A percentile compares a stretch with the other conserved stretches of the same genome.
These are phyloP conservation scores for Pachyramphus minor DNA, from an alignment of 2,113 vertebrate species.

Conservation along the genomic window DNA sequence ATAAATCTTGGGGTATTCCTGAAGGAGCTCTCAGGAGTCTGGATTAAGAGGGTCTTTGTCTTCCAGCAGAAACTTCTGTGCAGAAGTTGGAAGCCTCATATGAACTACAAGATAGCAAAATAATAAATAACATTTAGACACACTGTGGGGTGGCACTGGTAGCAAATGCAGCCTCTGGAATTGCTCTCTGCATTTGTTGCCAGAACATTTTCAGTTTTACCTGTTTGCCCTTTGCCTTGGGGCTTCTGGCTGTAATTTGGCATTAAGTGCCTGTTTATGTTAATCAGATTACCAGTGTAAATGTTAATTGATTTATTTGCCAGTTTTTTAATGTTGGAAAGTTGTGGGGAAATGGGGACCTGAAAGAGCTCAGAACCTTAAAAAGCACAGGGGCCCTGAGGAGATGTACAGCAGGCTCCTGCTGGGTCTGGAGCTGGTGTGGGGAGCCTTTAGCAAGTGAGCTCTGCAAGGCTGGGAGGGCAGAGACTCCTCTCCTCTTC, in stretches of 20 bases:
- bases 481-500: not conserved
- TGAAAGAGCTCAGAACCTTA: not conserved
- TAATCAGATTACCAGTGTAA: not conserved
- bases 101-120: not conserved
- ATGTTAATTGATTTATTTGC: not conserved
- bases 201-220: not conserved
- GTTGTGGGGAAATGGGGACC: not conserved
- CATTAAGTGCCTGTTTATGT: not conserved
- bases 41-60: not conserved
- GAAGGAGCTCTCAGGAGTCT: not conserved
- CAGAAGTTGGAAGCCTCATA: not conserved
- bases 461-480: not conserved
- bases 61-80: not conserved
- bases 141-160: not conserved
- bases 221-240: not conserved
- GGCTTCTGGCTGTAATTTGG: not conserved
- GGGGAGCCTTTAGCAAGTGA: accelerated
- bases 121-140: not conserved
- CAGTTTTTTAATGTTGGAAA: not conserved
- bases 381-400: not conserved
- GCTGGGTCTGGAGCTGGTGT: not conserved
- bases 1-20: not conserved
- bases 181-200: not conserved
- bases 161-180: not conserved
- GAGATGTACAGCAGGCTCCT: not conserved